These are phyloP conservation scores for Chauna torquata DNA, from an alignment of 2,113 vertebrate genomes.

Conservation along the genomic window DNA sequence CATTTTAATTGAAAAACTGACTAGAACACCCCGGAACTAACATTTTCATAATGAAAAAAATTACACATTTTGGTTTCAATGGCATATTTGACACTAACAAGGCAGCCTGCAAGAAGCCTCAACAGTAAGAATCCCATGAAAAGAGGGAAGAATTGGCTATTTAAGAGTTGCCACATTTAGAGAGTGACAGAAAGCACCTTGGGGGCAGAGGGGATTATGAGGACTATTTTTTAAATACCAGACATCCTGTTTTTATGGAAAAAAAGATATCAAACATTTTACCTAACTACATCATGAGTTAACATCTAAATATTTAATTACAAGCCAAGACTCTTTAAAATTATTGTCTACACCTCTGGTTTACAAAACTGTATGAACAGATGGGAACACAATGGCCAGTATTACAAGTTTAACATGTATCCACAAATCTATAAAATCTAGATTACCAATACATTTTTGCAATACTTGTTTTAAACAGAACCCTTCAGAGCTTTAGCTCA, in stretches of 20 bases:
- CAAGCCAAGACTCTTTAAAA: not conserved
- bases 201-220: fast-evolving
- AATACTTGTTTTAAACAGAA: not conserved
- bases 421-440: not conserved
- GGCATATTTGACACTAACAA: not conserved
- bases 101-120: not conserved
- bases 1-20: not conserved
- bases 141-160: not conserved
- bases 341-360: not conserved
- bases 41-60: not conserved
- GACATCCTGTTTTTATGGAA: not conserved
- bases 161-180: not conserved
- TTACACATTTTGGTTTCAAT: not conserved
- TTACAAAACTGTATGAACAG: not conserved
- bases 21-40: not conserved
- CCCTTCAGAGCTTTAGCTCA: not conserved
- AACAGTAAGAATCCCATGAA: not conserved
- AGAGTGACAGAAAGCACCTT: not conserved
- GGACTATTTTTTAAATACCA: not conserved
- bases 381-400: not conserved
- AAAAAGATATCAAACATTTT: not conserved
- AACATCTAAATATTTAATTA: not conserved
- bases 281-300: not conserved
- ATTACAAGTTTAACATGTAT: not conserved
- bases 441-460: not conserved